Conservation (phyloP, 2,888 invertebrate species). For the Petrophora chlorosata region DNA sequence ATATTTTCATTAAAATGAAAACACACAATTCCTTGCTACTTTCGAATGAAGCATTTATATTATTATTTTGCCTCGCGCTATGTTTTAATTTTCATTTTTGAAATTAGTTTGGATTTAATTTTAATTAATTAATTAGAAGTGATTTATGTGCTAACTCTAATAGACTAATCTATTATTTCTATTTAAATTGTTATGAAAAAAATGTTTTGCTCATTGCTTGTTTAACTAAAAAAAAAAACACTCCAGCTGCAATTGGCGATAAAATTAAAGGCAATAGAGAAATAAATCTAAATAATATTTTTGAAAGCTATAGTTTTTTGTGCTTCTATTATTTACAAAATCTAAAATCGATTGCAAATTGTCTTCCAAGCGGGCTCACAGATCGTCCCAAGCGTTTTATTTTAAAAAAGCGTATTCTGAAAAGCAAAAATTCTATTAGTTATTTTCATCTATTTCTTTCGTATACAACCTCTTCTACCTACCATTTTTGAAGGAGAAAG, state of each 20-base stretch:
- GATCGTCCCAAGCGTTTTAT: conserved; percentile 39
- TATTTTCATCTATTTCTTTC: conserved; percentile 61
- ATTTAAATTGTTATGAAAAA: conserved; percentile 3
- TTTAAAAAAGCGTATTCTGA: conserved; percentile 34
- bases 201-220: conserved; percentile 2
- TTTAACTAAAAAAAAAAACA: conserved; percentile 27
- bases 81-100: conserved; percentile 9
- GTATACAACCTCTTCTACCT: conserved; percentile 83
- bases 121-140: conserved; percentile 6
- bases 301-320: conserved; percentile 29
- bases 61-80: conserved; percentile 20
- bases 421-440: conserved; percentile 45
- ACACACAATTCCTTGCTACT: background rate
- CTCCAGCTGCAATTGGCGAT: conserved; percentile 45
- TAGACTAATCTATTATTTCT: conserved; percentile 19
- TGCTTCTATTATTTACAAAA: conserved; percentile 23
- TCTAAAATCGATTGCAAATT: conserved; percentile 11
- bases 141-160: conserved; percentile 20
- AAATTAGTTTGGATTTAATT: background rate
- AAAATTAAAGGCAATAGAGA: conserved; percentile 6
- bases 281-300: conserved; percentile 28
- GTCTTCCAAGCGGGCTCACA: conserved; percentile 31
- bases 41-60: conserved; percentile 14
- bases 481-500: conserved; percentile 82
- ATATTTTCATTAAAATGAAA: conserved; percentile 12